These are phyloP conservation scores for Monopterus albus DNA, from an alignment of 2,113 vertebrate genomes.

Conservation along the genomic window DNA sequence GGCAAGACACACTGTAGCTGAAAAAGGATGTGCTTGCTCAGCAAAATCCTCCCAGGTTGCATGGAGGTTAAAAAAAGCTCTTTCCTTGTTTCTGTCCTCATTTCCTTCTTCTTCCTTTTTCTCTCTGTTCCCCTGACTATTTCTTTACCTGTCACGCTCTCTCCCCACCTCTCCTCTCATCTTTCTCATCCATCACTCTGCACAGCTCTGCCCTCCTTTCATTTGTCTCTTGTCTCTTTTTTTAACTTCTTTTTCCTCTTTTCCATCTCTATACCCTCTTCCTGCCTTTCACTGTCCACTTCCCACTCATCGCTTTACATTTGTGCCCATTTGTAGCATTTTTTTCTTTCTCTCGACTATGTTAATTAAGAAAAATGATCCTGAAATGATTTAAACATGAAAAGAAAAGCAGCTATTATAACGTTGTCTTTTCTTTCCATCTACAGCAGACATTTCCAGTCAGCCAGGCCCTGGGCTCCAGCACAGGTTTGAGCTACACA, in stretches of 20 bases:
- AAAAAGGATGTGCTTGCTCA: conserved; percentile 54
- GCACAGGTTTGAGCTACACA: conserved; percentile 92
- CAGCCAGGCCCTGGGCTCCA: conserved; percentile 93
- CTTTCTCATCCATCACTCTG: conserved; percentile 3
- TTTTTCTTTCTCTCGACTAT: background rate
- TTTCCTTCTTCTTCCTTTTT: background rate
- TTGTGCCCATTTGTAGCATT: background rate
- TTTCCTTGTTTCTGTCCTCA: conserved; percentile 30
- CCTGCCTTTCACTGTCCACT: conserved; percentile 16
- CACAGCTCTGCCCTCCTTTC: conserved; percentile 26
- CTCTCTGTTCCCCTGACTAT: background rate
- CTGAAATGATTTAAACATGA: background rate
- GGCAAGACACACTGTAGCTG: conserved; percentile 14
- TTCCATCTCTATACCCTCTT: background rate
- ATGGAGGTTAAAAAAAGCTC: conserved; percentile 43
- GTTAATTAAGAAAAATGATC: conserved; percentile 5
- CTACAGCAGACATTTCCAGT: conserved; percentile 93
- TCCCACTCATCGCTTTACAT: conserved; percentile 9
- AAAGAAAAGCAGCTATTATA: background rate
- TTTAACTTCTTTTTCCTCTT: background rate
- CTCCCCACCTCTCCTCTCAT: background rate
- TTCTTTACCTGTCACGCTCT: conserved; percentile 16
- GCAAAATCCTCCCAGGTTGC: conserved; percentile 36
- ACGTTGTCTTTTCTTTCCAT: conserved; percentile 33
- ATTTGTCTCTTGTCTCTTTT: conserved; percentile 25